These are phyloP conservation scores for Vesta saturnalis DNA, from an alignment of 2,888 invertebrate species.

Conservation along the genomic window DNA sequence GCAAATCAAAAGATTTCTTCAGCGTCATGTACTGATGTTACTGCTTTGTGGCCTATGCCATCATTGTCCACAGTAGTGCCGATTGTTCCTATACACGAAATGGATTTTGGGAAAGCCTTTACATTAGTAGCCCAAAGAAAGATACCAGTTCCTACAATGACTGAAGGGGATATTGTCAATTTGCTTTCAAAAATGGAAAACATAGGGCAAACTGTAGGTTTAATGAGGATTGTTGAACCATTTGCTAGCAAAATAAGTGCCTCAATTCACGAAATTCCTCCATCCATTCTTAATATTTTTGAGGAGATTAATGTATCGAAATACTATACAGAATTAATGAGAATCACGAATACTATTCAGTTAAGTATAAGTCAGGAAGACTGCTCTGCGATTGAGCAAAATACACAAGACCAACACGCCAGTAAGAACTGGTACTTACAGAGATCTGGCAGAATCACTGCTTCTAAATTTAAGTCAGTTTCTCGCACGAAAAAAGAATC, in stretches of 20 bases:
- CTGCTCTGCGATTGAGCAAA: background rate
- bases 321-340: constrained; percentile 14
- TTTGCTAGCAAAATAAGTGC: constrained; percentile 23
- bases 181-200: constrained; percentile 12
- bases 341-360: background rate
- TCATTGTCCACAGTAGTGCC: constrained; percentile 14
- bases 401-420: background rate
- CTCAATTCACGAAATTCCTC: too few relatives aligned
- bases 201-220: constrained; percentile 14
- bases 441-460: constrained; percentile 32
- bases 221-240: constrained; percentile 28
- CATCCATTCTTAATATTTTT: constrained; percentile 13
- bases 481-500: constrained; percentile 18
- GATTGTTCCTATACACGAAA: constrained; percentile 10
- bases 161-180: background rate
- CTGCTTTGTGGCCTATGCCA: constrained; percentile 20
- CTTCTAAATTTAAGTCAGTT: constrained; percentile 24
- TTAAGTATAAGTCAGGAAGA: background rate
- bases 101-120: background rate
- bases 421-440: constrained; percentile 19
- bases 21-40: constrained; percentile 23
- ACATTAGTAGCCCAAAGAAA: background rate
- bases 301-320: constrained; percentile 1
- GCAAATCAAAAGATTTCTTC: background rate
- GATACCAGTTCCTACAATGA: background rate